Conservation (phyloP, 2,888 invertebrate genomes). For the Trichopoda pennipes region DNA sequence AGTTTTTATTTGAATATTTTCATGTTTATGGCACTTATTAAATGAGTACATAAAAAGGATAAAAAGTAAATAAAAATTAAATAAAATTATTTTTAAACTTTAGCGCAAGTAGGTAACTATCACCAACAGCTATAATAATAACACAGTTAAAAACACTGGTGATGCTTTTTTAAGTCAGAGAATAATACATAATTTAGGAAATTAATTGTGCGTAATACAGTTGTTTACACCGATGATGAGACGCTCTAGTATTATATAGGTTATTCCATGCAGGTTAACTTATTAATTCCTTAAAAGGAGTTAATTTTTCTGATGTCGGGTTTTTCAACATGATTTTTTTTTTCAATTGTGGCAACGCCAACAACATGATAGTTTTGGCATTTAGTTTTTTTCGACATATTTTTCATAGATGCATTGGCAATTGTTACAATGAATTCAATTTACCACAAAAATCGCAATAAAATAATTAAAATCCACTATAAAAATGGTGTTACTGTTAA, state of each 20-base stretch:
- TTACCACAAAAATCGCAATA: too few relatives aligned
- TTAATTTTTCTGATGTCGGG: too few relatives aligned
- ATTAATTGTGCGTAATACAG: not conserved
- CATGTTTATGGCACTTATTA: conserved; percentile 77
- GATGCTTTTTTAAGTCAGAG: not conserved
- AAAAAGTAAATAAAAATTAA: conserved; percentile 65
- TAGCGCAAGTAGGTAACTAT: conserved; percentile 70
- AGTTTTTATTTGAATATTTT: conserved; percentile 30
- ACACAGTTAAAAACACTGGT: conserved; percentile 61
- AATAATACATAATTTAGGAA: not conserved
- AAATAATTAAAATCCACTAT: too few relatives aligned
- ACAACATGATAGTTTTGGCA: too few relatives aligned
- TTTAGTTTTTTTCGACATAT: too few relatives aligned
- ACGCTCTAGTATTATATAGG: conserved; percentile 25
- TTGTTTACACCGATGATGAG: conserved; percentile 13
- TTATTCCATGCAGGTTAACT: not conserved
- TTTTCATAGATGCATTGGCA: too few relatives aligned
- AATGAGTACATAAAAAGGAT: conserved; percentile 73
- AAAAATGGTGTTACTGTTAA: too few relatives aligned
- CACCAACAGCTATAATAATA: conserved; percentile 57
- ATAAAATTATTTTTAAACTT: conserved; percentile 80
- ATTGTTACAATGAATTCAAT: too few relatives aligned
- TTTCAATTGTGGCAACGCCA: too few relatives aligned
- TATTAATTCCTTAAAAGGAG: not conserved
- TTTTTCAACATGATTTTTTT: too few relatives aligned